phyloP scores from a whole-genome alignment of 2,797 vertebrate species.

The Urosaurus nigricauda region DNA sequence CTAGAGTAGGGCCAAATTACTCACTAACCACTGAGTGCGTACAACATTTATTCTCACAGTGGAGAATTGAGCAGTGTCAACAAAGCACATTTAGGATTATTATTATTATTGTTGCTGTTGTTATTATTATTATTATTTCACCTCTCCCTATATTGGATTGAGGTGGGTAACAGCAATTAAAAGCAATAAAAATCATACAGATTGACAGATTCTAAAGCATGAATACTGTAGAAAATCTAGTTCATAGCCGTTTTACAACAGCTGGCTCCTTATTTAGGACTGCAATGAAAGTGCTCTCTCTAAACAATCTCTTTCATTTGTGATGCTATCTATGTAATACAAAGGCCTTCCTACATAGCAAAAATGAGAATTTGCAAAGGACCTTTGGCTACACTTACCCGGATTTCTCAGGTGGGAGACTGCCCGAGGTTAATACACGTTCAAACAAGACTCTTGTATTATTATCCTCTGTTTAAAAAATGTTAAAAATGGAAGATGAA shows the following conservation, averaged over 20 bases:
- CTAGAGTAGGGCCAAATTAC: neutral
- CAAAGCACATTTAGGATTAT: conserved; percentile 14
- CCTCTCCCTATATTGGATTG: too few relatives aligned
- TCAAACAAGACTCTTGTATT: conserved; percentile 99
- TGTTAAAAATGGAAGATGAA: conserved; percentile 54
- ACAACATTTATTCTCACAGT: neutral
- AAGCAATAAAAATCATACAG: too few relatives aligned
- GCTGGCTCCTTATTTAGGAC: conserved; percentile 4
- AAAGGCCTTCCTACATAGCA: conserved; percentile 36
- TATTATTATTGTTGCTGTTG: too few relatives aligned
- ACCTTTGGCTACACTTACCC: conserved; percentile 83
- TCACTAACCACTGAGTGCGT: neutral
- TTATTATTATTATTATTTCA: too few relatives aligned
- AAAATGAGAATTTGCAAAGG: conserved; percentile 35
- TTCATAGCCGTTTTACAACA: neutral
- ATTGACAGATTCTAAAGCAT: too few relatives aligned
- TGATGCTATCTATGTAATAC: conserved; percentile 19
- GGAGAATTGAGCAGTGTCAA: neutral
- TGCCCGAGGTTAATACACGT: conserved; percentile 98
- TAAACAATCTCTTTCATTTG: conserved; percentile 21
- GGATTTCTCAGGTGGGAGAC: conserved; percentile 96
- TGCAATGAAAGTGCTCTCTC: conserved; percentile 30
- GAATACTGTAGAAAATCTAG: neutral
- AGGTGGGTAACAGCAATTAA: too few relatives aligned
- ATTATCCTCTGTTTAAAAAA: conserved; percentile 92